Conservation (phyloP, 2,113 vertebrate genomes). For the Apodemus speciosus region DNA sequence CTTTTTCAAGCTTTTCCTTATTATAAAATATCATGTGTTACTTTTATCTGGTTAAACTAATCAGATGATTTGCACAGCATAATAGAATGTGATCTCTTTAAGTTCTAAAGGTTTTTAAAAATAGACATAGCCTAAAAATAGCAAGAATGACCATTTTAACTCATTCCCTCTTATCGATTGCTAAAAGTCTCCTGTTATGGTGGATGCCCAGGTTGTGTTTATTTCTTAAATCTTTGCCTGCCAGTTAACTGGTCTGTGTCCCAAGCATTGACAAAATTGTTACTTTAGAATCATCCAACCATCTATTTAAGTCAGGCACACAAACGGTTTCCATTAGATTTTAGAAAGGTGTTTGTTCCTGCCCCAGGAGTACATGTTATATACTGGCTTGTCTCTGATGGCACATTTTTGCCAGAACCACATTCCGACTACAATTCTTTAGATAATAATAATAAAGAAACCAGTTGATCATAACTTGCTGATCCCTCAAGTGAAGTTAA, state of each 20-base stretch:
- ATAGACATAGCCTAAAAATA: neutral
- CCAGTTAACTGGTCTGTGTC: neutral
- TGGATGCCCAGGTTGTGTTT: neutral
- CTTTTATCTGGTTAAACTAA: conserved; percentile 2
- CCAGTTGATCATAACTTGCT: conserved; percentile 57
- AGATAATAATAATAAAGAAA: conserved; percentile 67
- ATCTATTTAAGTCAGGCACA: neutral
- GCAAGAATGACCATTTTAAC: neutral
- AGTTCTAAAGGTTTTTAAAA: neutral
- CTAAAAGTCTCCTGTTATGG: neutral
- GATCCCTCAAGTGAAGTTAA: conserved; percentile 74
- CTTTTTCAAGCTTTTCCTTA: neutral
- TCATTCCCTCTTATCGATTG: conserved; percentile 20
- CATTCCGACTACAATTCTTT: conserved; percentile 50
- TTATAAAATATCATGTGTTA: neutral
- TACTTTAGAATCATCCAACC: neutral
- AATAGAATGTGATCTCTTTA: neutral
- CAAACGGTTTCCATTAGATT: conserved; percentile 30
- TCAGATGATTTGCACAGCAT: neutral
- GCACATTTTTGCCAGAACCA: conserved; percentile 60
- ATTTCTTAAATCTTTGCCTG: neutral
- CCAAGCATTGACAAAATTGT: neutral
- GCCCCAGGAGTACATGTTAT: conserved; percentile 53
- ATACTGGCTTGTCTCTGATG: conserved; percentile 48
- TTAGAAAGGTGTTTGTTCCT: conserved; percentile 48